phyloP scores from a whole-genome alignment of 2,888 invertebrate species.

The Pycnomerus fuliginosus region DNA sequence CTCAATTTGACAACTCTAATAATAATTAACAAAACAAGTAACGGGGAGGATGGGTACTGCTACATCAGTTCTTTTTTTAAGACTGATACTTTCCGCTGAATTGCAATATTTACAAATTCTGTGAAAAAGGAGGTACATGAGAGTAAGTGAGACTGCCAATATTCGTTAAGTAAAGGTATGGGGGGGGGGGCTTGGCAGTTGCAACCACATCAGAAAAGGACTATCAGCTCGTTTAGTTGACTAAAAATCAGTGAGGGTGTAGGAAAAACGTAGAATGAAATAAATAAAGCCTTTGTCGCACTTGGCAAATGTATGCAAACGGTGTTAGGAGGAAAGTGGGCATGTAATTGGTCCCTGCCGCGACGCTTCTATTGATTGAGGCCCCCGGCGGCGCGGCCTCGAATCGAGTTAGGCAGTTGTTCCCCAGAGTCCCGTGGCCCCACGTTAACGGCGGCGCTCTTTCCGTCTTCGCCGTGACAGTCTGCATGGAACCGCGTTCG shows the following conservation, averaged over 20 bases:
- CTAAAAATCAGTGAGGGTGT: constrained; percentile 22
- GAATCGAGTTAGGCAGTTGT: constrained; percentile 53
- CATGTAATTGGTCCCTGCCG: constrained; percentile 56
- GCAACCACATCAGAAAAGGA: too few species aligned
- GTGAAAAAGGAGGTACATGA: too few species aligned
- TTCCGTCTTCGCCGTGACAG: constrained; percentile 19
- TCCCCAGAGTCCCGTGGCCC: constrained; percentile 38
- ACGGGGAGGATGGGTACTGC: too few species aligned
- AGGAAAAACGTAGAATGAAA: constrained; percentile 28
- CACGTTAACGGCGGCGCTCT: constrained; percentile 25
- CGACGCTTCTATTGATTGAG: constrained; percentile 56
- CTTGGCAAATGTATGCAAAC: constrained; percentile 55
- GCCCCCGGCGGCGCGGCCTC: constrained; percentile 51
- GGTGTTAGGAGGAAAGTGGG: constrained; percentile 57
- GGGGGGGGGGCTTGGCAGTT: too few species aligned
- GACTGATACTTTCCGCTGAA: too few species aligned
- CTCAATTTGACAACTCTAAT: too few species aligned
- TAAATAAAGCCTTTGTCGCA: constrained; percentile 39
- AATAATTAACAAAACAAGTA: too few species aligned
- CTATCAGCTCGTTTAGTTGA: too few species aligned
- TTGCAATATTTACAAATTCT: too few species aligned
- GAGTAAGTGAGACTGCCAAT: too few species aligned
- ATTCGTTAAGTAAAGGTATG: too few species aligned
- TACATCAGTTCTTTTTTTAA: too few species aligned
- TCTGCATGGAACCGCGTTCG: constrained; percentile 8